Conservation (phyloP, 2,797 vertebrate species). For the Pantherophis vulpinus region DNA sequence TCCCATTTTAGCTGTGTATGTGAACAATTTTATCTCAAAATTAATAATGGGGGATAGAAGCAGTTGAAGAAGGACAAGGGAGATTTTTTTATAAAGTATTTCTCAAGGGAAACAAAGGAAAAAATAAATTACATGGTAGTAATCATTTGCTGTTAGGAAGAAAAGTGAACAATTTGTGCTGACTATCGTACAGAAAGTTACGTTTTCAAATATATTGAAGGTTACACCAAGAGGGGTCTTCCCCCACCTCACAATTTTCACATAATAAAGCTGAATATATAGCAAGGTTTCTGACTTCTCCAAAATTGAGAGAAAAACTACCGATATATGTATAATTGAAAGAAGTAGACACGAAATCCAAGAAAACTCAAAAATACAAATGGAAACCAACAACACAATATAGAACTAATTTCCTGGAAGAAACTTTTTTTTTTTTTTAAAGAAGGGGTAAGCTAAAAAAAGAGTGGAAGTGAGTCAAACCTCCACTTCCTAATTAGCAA, state of each 20-base stretch:
- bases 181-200: slow-evolving; percentile 13
- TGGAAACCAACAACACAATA: not conserved
- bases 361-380: slow-evolving; percentile 35
- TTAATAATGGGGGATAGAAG: slow-evolving; percentile 32
- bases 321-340: slow-evolving; percentile 11
- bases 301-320: slow-evolving; percentile 41
- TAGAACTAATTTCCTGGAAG: slow-evolving; percentile 32
- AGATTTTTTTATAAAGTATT: slow-evolving; percentile 48
- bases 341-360: not conserved
- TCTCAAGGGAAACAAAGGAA: slow-evolving; percentile 28
- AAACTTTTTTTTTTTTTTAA: not conserved
- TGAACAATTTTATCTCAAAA: slow-evolving; percentile 44
- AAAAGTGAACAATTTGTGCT: slow-evolving; percentile 42
- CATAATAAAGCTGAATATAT: slow-evolving; percentile 29
- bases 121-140: slow-evolving; percentile 35
- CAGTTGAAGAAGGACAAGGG: slow-evolving; percentile 28
- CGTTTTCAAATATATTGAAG: slow-evolving; percentile 29
- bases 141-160: slow-evolving; percentile 31
- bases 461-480: not conserved
- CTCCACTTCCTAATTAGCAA: slow-evolving; percentile 3
- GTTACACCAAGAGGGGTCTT: not conserved
- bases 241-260: slow-evolving; percentile 7
- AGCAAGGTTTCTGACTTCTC: slow-evolving; percentile 8
- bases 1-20: slow-evolving; percentile 20
- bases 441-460: slow-evolving; percentile 22